phyloP scores from a whole-genome alignment of 1,140 invertebrate genomes.

The Drosophila arizonae region DNA sequence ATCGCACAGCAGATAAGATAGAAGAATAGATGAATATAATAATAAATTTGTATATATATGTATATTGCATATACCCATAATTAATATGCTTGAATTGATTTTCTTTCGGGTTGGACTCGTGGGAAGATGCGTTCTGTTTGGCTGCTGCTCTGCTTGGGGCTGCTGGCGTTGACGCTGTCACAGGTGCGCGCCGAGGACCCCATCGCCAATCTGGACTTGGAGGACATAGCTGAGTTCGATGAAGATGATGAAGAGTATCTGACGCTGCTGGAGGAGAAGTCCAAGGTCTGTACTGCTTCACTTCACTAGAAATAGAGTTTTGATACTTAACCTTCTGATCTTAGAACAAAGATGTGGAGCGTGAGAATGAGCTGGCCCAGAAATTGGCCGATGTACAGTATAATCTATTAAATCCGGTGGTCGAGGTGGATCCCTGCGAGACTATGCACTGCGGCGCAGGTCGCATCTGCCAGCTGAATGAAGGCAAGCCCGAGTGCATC shows the following conservation, averaged over 20 bases:
- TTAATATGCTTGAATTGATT: background rate
- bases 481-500: constrained; percentile 91
- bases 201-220: constrained; percentile 41
- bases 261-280: constrained; percentile 72
- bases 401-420: constrained; percentile 65
- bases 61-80: background rate
- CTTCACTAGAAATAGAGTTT: background rate
- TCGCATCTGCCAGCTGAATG: constrained; percentile 91
- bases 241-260: constrained; percentile 78
- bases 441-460: constrained; percentile 95
- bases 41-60: background rate
- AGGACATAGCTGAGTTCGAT: constrained; percentile 62
- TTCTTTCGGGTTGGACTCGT: constrained; percentile 18
- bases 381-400: constrained; percentile 64
- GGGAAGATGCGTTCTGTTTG: constrained; percentile 61
- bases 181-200: constrained; percentile 53
- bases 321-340: background rate
- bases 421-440: constrained; percentile 89
- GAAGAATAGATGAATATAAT: background rate
- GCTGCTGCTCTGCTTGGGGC: constrained; percentile 67
- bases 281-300: constrained; percentile 39
- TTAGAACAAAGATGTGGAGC: constrained; percentile 73
- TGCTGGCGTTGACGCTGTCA: constrained; percentile 64
- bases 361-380: constrained; percentile 75
- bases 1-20: background rate